phyloP scores from a whole-genome alignment of 2,888 invertebrate genomes.

The Caenorhabditis sp. region DNA sequence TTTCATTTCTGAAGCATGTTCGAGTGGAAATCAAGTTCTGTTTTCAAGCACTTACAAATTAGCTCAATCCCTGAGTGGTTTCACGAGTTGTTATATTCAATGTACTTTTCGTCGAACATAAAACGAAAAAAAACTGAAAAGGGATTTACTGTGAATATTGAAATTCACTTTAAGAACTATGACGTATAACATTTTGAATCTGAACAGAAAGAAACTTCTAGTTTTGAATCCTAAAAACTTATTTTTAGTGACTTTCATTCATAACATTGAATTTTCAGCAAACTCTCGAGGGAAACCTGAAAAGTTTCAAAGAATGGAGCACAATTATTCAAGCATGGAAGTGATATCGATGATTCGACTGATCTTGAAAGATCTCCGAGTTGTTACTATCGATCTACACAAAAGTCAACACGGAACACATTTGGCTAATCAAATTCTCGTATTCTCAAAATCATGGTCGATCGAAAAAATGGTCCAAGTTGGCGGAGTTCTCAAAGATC shows the following conservation, averaged over 20 bases:
- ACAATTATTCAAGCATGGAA: conserved; percentile 45
- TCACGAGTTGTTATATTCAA: no score
- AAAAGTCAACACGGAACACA: conserved; percentile 46
- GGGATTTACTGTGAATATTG: no score
- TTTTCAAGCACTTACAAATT: no score
- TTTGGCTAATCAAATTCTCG: conserved; percentile 51
- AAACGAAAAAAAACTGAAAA: no score
- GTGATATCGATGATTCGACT: conserved; percentile 26
- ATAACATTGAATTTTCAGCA: conserved; percentile 6
- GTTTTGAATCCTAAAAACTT: no score
- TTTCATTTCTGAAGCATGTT: no score
- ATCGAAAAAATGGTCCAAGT: conserved; percentile 42
- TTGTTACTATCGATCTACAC: conserved; percentile 51
- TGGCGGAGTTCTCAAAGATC: conserved; percentile 34
- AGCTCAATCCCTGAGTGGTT: no score
- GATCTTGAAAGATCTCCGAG: conserved; percentile 55
- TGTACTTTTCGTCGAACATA: no score
- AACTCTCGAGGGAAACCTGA: conserved; percentile 20
- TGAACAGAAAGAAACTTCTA: background rate
- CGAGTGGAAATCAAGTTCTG: no score
- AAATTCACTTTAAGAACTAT: no score
- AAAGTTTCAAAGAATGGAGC: conserved; percentile 32
- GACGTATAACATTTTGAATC: no score
- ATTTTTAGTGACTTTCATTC: no score
- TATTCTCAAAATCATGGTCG: conserved; percentile 47